Evolutionary conservation across 2,113 vertebrate species (phyloP).

Genomic region (Gulo gulo): DNA sequence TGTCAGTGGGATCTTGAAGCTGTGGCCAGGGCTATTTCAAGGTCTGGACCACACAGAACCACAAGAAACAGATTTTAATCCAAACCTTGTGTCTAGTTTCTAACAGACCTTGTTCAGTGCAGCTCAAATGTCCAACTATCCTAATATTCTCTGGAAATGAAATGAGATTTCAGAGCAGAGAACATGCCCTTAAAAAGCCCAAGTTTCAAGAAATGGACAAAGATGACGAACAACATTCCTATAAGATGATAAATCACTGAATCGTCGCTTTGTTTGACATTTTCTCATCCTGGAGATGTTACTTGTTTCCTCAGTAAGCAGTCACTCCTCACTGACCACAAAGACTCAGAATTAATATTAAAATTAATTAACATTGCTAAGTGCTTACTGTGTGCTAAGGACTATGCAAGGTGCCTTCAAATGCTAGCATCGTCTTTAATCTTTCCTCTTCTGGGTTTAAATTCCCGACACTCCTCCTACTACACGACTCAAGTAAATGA

Average conservation of each 20-base stretch:
- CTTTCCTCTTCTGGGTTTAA: neutral
- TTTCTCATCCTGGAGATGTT: neutral
- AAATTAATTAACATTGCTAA: neutral
- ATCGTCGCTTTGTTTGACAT: neutral
- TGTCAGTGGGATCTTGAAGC: constrained; percentile 31
- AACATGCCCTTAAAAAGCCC: neutral
- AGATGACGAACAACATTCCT: neutral
- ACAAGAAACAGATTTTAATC: neutral
- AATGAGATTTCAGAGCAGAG: neutral
- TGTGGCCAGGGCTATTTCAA: constrained; percentile 22
- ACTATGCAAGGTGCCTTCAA: neutral
- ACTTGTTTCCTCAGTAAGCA: neutral
- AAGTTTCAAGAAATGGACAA: neutral
- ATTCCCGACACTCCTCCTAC: neutral
- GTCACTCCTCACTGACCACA: neutral
- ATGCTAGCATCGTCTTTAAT: neutral
- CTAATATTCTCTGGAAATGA: neutral
- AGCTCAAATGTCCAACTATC: neutral
- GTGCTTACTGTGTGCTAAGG: neutral
- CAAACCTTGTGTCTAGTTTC: neutral
- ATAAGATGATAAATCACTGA: neutral
- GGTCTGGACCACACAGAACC: constrained; percentile 22
- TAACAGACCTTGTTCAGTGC: constrained; percentile 20
- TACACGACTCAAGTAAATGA: neutral
- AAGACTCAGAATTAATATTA: neutral